Percentiles rank a stretch among this genome's conserved stretches.
Conservation (phyloP, 2,888 invertebrate species). For the Thecophora atra region DNA sequence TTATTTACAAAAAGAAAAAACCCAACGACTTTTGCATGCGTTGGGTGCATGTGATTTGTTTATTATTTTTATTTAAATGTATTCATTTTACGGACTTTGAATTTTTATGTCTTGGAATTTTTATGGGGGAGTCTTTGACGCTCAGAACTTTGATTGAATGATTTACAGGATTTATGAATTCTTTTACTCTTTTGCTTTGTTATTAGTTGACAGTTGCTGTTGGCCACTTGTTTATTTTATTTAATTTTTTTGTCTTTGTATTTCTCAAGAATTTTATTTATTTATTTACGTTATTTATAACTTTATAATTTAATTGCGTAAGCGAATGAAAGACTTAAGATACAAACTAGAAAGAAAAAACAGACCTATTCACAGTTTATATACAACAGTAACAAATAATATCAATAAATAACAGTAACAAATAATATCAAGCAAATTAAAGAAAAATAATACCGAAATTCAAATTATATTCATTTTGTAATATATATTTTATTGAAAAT, state of each 20-base stretch:
- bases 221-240: neutral
- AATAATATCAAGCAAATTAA: neutral
- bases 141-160: no score
- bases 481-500: neutral
- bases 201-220: neutral
- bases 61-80: no score
- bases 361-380: neutral
- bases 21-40: no score
- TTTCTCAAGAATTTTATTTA: neutral
- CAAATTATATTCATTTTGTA: no score
- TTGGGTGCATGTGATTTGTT: neutral
- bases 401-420: no score
- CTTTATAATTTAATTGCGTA: neutral
- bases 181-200: no score
- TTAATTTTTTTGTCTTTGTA: neutral
- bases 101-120: no score
- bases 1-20: neutral
- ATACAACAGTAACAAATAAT: neutral
- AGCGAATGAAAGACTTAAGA: neutral
- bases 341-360: neutral
- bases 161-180: no score
- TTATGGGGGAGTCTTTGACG: no score
- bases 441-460: neutral
- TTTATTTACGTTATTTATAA: no score
- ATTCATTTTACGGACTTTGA: no score